Evolutionary conservation across 2,797 vertebrate genomes (phyloP), one percentile per base, ranked within the genome.

Genomic region (Nannoperca obscura): DNA sequence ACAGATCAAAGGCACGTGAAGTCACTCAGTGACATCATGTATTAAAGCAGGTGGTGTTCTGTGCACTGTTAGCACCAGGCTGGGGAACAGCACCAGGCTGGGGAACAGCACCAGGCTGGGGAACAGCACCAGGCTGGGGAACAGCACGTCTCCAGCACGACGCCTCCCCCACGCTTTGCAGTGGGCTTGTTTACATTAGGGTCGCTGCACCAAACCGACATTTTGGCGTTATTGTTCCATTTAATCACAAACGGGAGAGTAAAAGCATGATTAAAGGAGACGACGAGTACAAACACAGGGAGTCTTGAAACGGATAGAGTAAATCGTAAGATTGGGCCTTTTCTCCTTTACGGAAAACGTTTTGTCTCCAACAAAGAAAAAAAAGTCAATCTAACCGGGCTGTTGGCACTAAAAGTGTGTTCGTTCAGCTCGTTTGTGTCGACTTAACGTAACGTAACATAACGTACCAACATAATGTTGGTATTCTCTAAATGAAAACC

Each of bases 171-270:
- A 0, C 7, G 42, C 32, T 34, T 30, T 55, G 53, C 71, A 14
- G 52, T 49, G 15, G n/a, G 24, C 63, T 69, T 82, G 84, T 86
- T 86, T 76, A 90, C 88, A 71, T 68, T 20, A 8, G 2, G 7
- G 1, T n/a, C 77, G 42, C 66, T 85, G 83, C 88, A 80, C 22
- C 72, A 83, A 71, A 42, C 54, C 73, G 72, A 88, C 82, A 85
- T 83, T 64, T 77, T 67, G 17, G 46, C 9, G 6, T 20, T 30
- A 42, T 20, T 22, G 36, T 7, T 47, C n/a, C 1, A 3, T 4
- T 24, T 11, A 7, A 3, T 11, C 11, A 17, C 5, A n/a, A 19
- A 36, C 0, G n/a, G 5, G 4, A 5, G 14, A 15, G 4, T 42
- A 20, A 17, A 22, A 6, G 2, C 22, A 1, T 3, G 0, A 36